Conservation (phyloP, 2,888 invertebrate species). For the Dasypolia templi region DNA sequence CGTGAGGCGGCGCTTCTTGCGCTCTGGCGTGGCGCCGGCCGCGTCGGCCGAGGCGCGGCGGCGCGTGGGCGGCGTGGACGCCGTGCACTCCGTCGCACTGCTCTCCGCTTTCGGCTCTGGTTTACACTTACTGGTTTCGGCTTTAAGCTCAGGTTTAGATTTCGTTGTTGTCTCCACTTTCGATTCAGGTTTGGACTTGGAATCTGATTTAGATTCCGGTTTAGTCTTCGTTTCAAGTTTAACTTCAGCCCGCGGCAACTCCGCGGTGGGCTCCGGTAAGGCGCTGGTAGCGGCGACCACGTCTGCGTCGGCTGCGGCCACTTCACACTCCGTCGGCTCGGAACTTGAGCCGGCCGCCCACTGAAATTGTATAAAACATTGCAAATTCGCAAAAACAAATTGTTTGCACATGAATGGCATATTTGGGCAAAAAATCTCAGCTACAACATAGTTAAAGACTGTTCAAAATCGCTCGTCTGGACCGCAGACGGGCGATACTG, state of each 20-base stretch:
- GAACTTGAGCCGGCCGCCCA: constrained; percentile 80
- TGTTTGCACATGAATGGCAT: background rate
- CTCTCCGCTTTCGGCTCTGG: constrained; percentile 69
- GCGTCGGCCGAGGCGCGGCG: constrained; percentile 84
- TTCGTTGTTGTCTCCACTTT: constrained; percentile 67
- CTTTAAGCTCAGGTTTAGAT: constrained; percentile 67
- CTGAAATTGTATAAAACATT: constrained; percentile 67
- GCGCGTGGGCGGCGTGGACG: constrained; percentile 77
- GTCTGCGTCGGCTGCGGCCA: constrained; percentile 52
- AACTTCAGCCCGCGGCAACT: constrained; percentile 59
- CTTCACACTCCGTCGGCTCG: constrained; percentile 69
- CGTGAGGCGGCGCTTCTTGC: constrained; percentile 88
- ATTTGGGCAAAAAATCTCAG: background rate
- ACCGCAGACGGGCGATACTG: background rate
- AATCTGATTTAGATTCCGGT: constrained; percentile 62
- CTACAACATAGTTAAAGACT: background rate
- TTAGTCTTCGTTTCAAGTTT: constrained; percentile 65
- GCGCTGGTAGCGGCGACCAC: constrained; percentile 57
- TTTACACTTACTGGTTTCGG: constrained; percentile 66
- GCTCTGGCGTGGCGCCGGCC: constrained; percentile 80
- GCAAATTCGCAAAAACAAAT: background rate
- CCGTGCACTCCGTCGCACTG: constrained; percentile 64
- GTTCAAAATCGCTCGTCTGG: no score
- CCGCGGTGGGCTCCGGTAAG: constrained; percentile 58
- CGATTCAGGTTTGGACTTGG: constrained; percentile 60